Conservation (phyloP, 2,888 invertebrate genomes). For the Globia sparganii region DNA sequence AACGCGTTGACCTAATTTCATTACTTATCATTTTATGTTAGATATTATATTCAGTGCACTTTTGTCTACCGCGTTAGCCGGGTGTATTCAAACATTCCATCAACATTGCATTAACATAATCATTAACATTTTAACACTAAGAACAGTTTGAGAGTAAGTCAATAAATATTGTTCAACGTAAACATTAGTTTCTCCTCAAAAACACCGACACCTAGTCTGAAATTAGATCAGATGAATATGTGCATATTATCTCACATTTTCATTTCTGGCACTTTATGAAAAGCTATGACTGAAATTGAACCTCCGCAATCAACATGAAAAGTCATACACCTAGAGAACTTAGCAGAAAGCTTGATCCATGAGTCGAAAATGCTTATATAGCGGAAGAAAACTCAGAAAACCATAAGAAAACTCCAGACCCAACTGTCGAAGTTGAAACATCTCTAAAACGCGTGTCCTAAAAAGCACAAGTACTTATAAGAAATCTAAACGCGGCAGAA, state of each 20-base stretch:
- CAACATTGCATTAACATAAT: too few species aligned
- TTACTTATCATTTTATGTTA: too few species aligned
- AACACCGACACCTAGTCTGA: not conserved
- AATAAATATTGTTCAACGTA: too few species aligned
- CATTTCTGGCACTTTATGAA: not conserved
- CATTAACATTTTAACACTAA: too few species aligned
- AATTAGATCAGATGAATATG: not conserved
- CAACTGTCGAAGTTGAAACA: not conserved
- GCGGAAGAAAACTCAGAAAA: not conserved
- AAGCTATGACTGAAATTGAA: not conserved
- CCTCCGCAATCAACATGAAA: not conserved
- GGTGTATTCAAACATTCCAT: too few species aligned
- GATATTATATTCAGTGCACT: too few species aligned
- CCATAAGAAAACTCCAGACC: not conserved
- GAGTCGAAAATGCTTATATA: not conserved
- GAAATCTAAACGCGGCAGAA: slow-evolving; percentile 48
- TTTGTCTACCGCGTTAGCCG: too few species aligned
- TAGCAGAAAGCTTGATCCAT: not conserved
- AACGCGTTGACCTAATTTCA: too few species aligned
- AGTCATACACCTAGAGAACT: not conserved
- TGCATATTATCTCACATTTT: not conserved
- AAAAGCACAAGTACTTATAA: slow-evolving; percentile 28
- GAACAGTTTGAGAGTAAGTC: too few species aligned
- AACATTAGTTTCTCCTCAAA: too few species aligned
- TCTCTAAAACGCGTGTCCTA: slow-evolving; percentile 19